Base-by-base conservation (phyloP, 1,140 invertebrate genomes). In the Heterodera schachtii region DNA sequence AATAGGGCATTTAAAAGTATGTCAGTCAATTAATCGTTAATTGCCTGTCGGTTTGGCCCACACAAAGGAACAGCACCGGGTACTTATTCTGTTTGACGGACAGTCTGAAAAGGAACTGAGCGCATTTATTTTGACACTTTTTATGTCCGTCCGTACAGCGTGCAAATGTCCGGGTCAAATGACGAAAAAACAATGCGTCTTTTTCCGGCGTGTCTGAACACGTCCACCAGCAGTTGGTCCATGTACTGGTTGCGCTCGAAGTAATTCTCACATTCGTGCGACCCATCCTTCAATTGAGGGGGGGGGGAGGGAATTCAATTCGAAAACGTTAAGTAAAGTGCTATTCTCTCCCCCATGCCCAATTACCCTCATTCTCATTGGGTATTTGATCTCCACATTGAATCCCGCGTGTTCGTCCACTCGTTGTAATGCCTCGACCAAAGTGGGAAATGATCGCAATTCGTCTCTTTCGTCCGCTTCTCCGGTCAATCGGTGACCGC, bases 121-220 rank as follows among this genome's bases (percentile, higher is more conserved):
- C 31, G 31, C 0, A 31, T 31, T 31, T 1, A 31, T 57, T 49
- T 9, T 43, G n/a, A 21, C 31, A 41, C n/a, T 16, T 47, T 69
- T 52, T 46, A 73, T 60, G 16, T 49, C 69, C 75, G 86, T 83
- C 83, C 41, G 87, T 84, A 90, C 89, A 90, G 87, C 41, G 82
- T 81, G 74, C 89, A 90, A 74, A 90, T 87, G 81, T 90, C 89
- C 9, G 89, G 90, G 86, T 90, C 86, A 73, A 90, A 90, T 21
- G 83, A 88, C 1, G 87, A 90, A 77, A 90, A 90, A 41, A 90
- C 86, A 41, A 90, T 86, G 9, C 88, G 81, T 44, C 89, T 78
- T 5, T 79, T 78, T 19, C 81, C 84, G 11, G 90, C 89, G 76
- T 85, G 57, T 49, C 87, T 84, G 19, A 90, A 66, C n/a, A 90